A percentile compares a stretch with the other conserved stretches of the same genome.
Evolutionary conservation across 2,888 invertebrate species (phyloP).

Genomic region (Epistrophella euchroma): DNA sequence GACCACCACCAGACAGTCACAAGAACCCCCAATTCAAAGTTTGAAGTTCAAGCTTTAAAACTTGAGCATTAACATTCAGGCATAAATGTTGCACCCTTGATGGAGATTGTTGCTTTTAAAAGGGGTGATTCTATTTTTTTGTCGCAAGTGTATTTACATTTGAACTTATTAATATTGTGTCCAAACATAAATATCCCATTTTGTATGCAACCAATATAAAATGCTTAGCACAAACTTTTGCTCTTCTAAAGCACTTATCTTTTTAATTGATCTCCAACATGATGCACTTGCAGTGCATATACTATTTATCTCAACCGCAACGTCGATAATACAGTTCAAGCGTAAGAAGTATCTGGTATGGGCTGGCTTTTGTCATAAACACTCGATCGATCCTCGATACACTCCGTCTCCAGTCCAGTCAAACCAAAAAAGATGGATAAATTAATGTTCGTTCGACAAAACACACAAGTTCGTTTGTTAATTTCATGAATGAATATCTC

Average conservation of each 20-base stretch:
- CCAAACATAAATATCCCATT: not conserved
- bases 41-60: no score
- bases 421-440: slow-evolving; percentile 15
- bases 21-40: no score
- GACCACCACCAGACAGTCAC: no score
- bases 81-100: no score
- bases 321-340: slow-evolving; percentile 15
- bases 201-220: not conserved
- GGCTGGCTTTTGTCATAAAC: no score
- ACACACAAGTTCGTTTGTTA: slow-evolving; percentile 37
- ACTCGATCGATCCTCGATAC: not conserved
- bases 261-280: not conserved
- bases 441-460: slow-evolving; percentile 25
- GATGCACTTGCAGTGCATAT: not conserved
- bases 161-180: no score
- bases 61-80: no score
- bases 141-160: no score
- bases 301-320: not conserved
- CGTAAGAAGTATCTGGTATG: not conserved
- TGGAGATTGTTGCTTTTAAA: no score
- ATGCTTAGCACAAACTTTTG: not conserved
- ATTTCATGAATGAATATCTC: slow-evolving; percentile 72
- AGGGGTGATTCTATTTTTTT: no score
- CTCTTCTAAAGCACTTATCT: not conserved
- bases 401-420: not conserved